Evolutionary conservation across 2,797 vertebrate genomes (phyloP), one percentile per base, ranked within the genome.

Genomic region (Xerus rutilus): DNA sequence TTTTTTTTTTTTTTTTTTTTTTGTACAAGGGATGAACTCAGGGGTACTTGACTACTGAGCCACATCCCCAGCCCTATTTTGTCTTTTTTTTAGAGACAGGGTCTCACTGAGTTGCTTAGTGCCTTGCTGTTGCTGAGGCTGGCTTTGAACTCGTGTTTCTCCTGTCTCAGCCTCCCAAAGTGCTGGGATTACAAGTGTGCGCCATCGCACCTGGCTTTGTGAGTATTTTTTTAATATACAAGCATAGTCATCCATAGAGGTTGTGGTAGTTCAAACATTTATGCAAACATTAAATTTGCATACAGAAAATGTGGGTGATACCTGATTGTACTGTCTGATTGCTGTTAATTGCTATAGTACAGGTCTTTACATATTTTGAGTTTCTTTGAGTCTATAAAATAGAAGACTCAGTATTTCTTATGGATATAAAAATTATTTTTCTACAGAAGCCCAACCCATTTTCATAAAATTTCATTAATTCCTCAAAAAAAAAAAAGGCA

Each of bases 391-490:
- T 82, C 32, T 67, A 23, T 91, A 62, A 81, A 94, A 72, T 85
- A 59, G 20, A 91, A 91, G 39, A 89, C 5, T 57, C 6, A 67
- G 15, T 62, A 70, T 64, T 92, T 96, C 57, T 86, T 81, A 45
- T 82, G 70, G 32, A 5, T 70, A 11, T 88, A 94, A 78, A 87
- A 79, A 39, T 1, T 35, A 39, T 30, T 89, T 91, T 93, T 76
- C 35, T 54, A 9, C 69, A 72, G 30, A 86, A 92, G 17, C 67
- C 11, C 3, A 32, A 82, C 87, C n/a, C 30, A 14, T 62, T 95
- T 94, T 93, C 15, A 39, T 74, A 92, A 54, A 93, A 74, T 74
- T 43, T 65, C 72, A 25, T 54, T 84, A 5, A 67, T 86, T 94
- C 11, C 28, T 89, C 52, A 64, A 64, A 94, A 11, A 45, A 35